These are phyloP conservation scores for Cydia amplana DNA, from an alignment of 1,140 invertebrate genomes.

Conservation along the genomic window DNA sequence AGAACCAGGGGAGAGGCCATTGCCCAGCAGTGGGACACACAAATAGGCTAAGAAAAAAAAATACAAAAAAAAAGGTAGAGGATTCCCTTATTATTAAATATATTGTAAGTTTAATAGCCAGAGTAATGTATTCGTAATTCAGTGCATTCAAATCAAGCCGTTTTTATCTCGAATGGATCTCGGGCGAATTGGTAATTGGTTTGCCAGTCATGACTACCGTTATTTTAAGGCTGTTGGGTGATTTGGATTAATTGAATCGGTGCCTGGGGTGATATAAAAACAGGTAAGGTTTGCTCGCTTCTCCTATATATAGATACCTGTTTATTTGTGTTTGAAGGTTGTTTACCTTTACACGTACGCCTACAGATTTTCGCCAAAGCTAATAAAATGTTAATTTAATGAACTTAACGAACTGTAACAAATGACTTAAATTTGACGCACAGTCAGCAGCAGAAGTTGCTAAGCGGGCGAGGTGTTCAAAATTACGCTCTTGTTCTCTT, in stretches of 20 bases:
- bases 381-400: neutral
- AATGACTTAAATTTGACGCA: too few species aligned
- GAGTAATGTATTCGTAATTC: conserved; percentile 8
- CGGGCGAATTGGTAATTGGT: neutral
- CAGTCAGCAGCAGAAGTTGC: too few species aligned
- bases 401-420: neutral
- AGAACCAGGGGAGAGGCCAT: too few species aligned
- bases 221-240: neutral
- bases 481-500: too few species aligned
- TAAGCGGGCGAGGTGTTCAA: too few species aligned
- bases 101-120: neutral
- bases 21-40: too few species aligned
- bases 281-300: neutral
- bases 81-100: too few species aligned
- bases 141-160: conserved; percentile 11
- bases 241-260: conserved; percentile 27
- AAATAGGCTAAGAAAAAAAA: too few species aligned
- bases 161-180: neutral
- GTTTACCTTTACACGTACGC: neutral
- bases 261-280: conserved; percentile 1
- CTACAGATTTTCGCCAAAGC: neutral
- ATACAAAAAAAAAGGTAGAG: too few species aligned
- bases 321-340: neutral
- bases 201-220: neutral
- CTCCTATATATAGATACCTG: too few species aligned